A percentile compares a stretch with the other conserved stretches of the same genome.
Evolutionary conservation across 2,113 vertebrate genomes (phyloP).

Genomic region (Empidonax alnorum): DNA sequence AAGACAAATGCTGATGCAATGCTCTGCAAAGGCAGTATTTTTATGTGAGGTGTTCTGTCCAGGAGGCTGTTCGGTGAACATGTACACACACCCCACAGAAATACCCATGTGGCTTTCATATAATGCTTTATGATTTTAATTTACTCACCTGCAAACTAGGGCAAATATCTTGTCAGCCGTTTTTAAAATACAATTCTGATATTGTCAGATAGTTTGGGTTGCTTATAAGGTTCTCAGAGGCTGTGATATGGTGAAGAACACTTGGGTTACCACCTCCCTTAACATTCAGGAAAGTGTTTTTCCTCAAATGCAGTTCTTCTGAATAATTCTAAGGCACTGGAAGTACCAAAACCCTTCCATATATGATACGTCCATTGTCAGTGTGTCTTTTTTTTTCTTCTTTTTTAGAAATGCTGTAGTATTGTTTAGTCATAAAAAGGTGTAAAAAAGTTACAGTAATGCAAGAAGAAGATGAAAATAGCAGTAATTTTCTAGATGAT

Average conservation of each 20-base stretch:
- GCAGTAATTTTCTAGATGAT: neutral
- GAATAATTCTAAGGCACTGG: neutral
- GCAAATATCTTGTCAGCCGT: neutral
- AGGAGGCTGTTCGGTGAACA: neutral
- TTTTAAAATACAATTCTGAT: neutral
- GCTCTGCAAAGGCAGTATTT: neutral
- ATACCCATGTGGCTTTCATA: neutral
- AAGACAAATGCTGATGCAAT: neutral
- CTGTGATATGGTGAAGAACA: neutral
- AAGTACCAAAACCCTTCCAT: rapidly evolving
- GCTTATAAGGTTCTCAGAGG: neutral
- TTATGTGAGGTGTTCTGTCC: neutral
- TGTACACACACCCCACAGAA: rapidly evolving
- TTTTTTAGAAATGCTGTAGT: neutral
- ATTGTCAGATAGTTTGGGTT: neutral
- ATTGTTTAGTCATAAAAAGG: neutral
- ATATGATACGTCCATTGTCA: neutral
- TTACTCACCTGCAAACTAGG: neutral
- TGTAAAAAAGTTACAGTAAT: neutral
- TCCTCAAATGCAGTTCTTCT: neutral
- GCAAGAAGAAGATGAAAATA: neutral
- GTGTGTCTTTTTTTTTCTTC: neutral
- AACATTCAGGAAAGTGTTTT: neutral
- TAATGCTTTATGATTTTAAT: neutral
- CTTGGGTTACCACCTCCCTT: neutral